phyloP scores from a whole-genome alignment of 35 echinoderm and acorn worm genomes.

The Heliocidaris tuberculata region DNA sequence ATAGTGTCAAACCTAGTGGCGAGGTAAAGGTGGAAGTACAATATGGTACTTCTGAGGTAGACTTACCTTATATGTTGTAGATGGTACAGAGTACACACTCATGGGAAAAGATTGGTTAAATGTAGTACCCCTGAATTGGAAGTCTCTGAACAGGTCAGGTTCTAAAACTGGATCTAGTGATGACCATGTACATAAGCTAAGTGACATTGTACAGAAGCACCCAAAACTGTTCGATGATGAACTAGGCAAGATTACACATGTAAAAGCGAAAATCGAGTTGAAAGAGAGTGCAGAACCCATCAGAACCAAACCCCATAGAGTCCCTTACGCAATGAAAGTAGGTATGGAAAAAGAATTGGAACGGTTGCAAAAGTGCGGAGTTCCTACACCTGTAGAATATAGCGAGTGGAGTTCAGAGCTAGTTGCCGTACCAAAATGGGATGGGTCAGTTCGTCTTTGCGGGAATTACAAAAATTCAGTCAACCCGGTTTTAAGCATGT shows the following conservation, averaged over 20 bases:
- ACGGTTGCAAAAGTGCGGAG: slow-evolving; percentile 48
- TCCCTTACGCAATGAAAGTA: slow-evolving; percentile 55
- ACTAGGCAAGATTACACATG: not conserved
- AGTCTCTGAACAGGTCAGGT: not conserved
- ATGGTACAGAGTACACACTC: not conserved
- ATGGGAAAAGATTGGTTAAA: slow-evolving; percentile 59
- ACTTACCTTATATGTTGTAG: not conserved
- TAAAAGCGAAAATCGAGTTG: not conserved
- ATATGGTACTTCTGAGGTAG: not conserved
- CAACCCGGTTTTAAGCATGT: slow-evolving; percentile 54
- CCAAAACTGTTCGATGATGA: slow-evolving; percentile 19
- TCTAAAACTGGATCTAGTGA: not conserved
- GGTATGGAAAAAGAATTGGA: slow-evolving; percentile 51
- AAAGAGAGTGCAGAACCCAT: not conserved
- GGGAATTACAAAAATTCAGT: slow-evolving; percentile 63
- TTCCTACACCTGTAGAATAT: slow-evolving; percentile 47
- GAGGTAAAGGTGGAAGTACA: not conserved
- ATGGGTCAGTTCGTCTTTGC: slow-evolving; percentile 58
- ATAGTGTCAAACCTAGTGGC: not conserved
- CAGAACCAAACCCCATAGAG: slow-evolving; percentile 16
- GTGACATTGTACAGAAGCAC: slow-evolving; percentile 26
- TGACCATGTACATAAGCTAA: not conserved
- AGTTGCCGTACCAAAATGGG: slow-evolving; percentile 48
- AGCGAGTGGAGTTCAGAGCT: slow-evolving; percentile 53
- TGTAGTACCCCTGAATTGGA: slow-evolving; percentile 45